These are phyloP conservation scores for Drosophila parabipectinata DNA, from an alignment of 1,140 invertebrate genomes.

Conservation along the genomic window DNA sequence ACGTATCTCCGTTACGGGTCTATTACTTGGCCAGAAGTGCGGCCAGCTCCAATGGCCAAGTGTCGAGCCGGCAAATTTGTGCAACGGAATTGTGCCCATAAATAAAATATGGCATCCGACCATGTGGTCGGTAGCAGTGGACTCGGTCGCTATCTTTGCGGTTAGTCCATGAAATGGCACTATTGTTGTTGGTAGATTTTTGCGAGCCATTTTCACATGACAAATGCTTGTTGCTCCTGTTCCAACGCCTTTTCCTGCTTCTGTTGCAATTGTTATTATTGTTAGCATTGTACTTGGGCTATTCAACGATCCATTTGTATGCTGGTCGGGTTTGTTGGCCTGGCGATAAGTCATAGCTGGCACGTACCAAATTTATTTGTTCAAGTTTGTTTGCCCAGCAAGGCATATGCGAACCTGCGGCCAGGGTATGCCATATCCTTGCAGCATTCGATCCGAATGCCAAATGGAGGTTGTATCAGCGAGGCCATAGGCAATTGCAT, in stretches of 20 bases:
- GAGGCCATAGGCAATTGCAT: slow-evolving; percentile 29
- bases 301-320: slow-evolving; percentile 63
- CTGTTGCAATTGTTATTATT: slow-evolving; percentile 41
- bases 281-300: slow-evolving; percentile 37
- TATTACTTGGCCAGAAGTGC: slow-evolving; percentile 57
- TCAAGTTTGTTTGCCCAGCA: slow-evolving; percentile 56
- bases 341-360: slow-evolving; percentile 67
- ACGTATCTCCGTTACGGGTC: slow-evolving; percentile 61
- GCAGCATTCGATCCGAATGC: too few species aligned
- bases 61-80: slow-evolving; percentile 54
- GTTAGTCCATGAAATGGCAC: slow-evolving; percentile 52
- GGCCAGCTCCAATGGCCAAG: slow-evolving; percentile 16
- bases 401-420: slow-evolving; percentile 22
- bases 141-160: slow-evolving; percentile 31
- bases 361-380: slow-evolving; percentile 75
- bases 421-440: slow-evolving; percentile 11
- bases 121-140: slow-evolving; percentile 2
- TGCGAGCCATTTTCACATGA: slow-evolving; percentile 62
- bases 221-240: slow-evolving; percentile 69
- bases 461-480: not conserved
- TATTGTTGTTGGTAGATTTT: slow-evolving; percentile 51
- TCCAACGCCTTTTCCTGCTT: slow-evolving; percentile 11
- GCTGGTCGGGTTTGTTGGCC: slow-evolving; percentile 24
- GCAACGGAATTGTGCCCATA: slow-evolving; percentile 54
- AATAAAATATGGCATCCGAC: slow-evolving; percentile 66